Evolutionary conservation across 2,113 vertebrate species (phyloP), one percentile per base, ranked within the genome.

Genomic region (Puntigrus tetrazona): DNA sequence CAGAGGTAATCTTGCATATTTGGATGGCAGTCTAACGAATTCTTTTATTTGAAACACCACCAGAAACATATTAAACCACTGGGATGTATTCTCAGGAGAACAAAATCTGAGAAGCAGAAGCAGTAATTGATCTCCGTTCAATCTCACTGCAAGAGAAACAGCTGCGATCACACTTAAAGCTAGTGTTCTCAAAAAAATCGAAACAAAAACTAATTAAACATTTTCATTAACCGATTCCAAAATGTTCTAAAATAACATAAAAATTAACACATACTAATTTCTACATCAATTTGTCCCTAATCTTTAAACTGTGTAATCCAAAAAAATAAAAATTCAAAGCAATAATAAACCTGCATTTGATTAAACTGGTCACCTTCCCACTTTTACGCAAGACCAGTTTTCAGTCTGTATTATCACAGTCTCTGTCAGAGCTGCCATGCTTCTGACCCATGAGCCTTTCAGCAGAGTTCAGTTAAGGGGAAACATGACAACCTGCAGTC

Each of bases 401-500:
- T 1, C 18, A 69, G 36, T 31, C 18, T 55, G 5, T 52, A 7
- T 29, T 20, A 55, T 76, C 31, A 6, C 3, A 31, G 27, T 18
- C 8, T 76, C 27, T 76, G 45, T 76, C 25, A 75, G 45, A 75
- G 73, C 25, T 52, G 47, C 47, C 20, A 20, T 29, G 43, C 43
- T n/a, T 57, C 27, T 55, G 74, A 52, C 10, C 47, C 20, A 22
- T 70, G 61, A 34, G 14, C 6, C 61, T 25, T 72, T 72, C 16
- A 55, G 45, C 47, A 5, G 18, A 20, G 29, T 55, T 76, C 18
- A 76, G 47, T 52, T 55, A 55, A 52, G 16, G 18, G 8, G 20
- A 55, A 76, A 36, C 74, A 52, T 55, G 20, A 76, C 6, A 52
- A 76, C 74, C 22, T n/a, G 29, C 74, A 76, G 29, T 34, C 45